phyloP scores from a whole-genome alignment of 1,140 invertebrate genomes.

The Drosophila insularis region DNA sequence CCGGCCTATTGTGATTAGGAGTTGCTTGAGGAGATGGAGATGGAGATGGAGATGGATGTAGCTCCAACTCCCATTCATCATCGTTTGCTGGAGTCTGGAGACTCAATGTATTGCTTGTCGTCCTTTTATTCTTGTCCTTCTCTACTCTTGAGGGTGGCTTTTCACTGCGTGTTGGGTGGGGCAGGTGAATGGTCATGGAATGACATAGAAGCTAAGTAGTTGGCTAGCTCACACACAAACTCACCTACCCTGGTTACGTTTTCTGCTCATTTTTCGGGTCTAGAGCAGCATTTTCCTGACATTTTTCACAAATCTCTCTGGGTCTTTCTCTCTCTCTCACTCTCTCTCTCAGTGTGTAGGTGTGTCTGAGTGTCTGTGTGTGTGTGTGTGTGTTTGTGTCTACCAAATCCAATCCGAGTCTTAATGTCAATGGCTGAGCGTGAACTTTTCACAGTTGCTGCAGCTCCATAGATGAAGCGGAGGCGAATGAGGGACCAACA shows the following conservation, averaged over 20 bases:
- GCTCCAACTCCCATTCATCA: conserved; percentile 8
- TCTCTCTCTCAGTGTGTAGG: not conserved
- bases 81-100: conserved; percentile 9
- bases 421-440: conserved; percentile 41
- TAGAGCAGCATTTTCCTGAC: conserved; percentile 47
- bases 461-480: not conserved
- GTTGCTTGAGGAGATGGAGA: not conserved
- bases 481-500: not conserved
- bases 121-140: not conserved
- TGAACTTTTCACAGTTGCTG: conserved; percentile 32
- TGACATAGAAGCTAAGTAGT: conserved; percentile 1
- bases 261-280: conserved; percentile 62
- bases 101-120: not conserved
- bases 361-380: not conserved
- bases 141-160: not conserved
- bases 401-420: conserved; percentile 26
- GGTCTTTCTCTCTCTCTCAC: conserved; percentile 17
- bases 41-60: not conserved
- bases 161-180: conserved; percentile 1
- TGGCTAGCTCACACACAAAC: conserved; percentile 20
- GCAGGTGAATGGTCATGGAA: not conserved
- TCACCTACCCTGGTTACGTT: conserved; percentile 61
- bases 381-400: conserved; percentile 10
- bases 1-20: not conserved
- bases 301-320: conserved; percentile 73